phyloP scores from a whole-genome alignment of 2,113 vertebrate species.

The Columba janthina region DNA sequence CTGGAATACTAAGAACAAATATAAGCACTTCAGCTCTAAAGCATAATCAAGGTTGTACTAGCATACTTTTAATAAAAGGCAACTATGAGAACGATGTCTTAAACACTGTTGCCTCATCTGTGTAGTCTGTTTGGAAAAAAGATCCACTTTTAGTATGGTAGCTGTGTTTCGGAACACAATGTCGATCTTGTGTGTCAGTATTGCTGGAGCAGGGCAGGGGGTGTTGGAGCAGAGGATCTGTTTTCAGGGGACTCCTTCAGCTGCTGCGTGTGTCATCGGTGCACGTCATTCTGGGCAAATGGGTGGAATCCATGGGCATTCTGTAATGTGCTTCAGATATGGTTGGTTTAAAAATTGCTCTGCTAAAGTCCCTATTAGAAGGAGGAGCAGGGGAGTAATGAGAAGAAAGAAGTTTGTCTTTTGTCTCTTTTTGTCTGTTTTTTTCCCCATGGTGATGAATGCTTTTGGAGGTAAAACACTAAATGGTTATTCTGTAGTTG shows the following conservation, averaged over 20 bases:
- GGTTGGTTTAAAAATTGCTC: not conserved
- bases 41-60: not conserved
- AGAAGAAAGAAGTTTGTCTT: not conserved
- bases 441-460: too few relatives aligned
- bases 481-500: not conserved
- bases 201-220: not conserved
- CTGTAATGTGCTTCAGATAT: not conserved
- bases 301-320: not conserved
- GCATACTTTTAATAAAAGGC: constrained; percentile 14
- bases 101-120: not conserved
- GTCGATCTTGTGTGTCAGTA: not conserved
- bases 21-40: not conserved
- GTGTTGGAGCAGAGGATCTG: not conserved
- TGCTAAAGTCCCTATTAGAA: not conserved
- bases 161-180: not conserved
- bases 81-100: not conserved
- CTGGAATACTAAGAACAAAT: not conserved
- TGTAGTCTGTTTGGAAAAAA: not conserved
- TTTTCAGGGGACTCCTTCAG: not conserved
- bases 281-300: not conserved
- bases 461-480: not conserved
- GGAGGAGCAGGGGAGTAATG: not conserved
- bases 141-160: not conserved
- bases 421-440: not conserved
- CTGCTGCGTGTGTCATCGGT: not conserved